Conservation (phyloP, 2,888 invertebrate genomes). For the Hanleya hanleyi region DNA sequence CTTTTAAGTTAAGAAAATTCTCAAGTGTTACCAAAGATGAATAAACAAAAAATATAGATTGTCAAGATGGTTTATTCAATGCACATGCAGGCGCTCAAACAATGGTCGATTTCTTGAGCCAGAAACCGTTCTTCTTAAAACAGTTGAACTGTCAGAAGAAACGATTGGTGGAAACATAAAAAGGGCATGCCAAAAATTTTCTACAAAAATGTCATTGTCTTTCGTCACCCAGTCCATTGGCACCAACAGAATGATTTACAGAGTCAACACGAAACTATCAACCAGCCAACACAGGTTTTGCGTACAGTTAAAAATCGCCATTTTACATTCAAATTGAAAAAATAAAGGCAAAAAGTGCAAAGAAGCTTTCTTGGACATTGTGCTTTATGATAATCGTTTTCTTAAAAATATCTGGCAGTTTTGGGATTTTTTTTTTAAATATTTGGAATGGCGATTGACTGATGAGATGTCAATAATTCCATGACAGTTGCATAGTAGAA, state of each 20-base stretch:
- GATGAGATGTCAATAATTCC: too few species aligned
- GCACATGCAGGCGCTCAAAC: slow-evolving; percentile 4
- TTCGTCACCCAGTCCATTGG: background rate
- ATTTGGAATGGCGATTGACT: background rate
- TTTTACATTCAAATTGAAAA: background rate
- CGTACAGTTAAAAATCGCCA: background rate
- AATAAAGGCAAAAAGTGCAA: too few species aligned
- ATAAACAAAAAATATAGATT: background rate
- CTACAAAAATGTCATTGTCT: background rate
- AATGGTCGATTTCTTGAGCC: background rate
- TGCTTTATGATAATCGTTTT: too few species aligned
- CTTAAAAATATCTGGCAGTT: too few species aligned
- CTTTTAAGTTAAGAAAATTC: background rate
- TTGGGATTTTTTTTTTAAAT: too few species aligned
- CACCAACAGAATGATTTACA: background rate
- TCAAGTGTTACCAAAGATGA: background rate
- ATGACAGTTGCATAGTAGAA: too few species aligned
- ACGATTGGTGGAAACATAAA: background rate
- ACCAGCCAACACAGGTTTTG: background rate
- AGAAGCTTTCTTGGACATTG: too few species aligned
- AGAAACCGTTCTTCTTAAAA: background rate
- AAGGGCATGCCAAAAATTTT: slow-evolving; percentile 5
- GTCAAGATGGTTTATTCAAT: slow-evolving; percentile 6
- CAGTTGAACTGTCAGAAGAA: background rate
- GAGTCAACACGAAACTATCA: background rate